A percentile compares a stretch with the other conserved stretches of the same genome.
phyloP scores from a whole-genome alignment of 2,113 vertebrate species.

The Isichthys henryi region DNA sequence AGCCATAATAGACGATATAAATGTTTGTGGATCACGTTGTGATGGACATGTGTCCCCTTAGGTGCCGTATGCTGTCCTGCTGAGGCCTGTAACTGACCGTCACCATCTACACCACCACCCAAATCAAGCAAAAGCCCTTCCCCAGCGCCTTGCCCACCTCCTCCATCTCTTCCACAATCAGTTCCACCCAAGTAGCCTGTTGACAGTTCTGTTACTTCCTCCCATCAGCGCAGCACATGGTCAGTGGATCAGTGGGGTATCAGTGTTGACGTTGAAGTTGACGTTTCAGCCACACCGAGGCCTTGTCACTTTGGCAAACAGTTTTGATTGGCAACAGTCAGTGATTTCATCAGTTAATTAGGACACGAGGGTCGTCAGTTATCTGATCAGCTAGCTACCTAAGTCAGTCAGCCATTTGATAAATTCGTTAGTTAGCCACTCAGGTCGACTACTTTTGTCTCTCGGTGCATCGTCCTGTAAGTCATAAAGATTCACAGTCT shows the following conservation, averaged over 20 bases:
- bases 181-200: background rate
- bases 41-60: slow-evolving; percentile 30
- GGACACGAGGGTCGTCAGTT: background rate
- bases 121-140: background rate
- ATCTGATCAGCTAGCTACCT: background rate
- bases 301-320: background rate
- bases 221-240: slow-evolving; percentile 8
- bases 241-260: background rate
- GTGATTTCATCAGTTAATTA: slow-evolving; percentile 5
- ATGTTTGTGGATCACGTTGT: background rate
- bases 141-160: background rate
- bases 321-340: no score
- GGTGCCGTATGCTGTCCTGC: slow-evolving; percentile 44
- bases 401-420: background rate
- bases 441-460: background rate
- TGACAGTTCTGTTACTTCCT: slow-evolving; percentile 6
- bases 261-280: background rate
- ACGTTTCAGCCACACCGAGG: background rate
- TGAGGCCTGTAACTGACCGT: slow-evolving; percentile 36
- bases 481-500: background rate
- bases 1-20: background rate
- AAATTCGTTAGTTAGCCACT: background rate
- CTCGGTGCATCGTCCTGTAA: slow-evolving; percentile 10
- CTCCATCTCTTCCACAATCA: slow-evolving; percentile 11
- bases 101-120: background rate